phyloP scores from a whole-genome alignment of 1,140 invertebrate genomes.

The Lineus longissimus region DNA sequence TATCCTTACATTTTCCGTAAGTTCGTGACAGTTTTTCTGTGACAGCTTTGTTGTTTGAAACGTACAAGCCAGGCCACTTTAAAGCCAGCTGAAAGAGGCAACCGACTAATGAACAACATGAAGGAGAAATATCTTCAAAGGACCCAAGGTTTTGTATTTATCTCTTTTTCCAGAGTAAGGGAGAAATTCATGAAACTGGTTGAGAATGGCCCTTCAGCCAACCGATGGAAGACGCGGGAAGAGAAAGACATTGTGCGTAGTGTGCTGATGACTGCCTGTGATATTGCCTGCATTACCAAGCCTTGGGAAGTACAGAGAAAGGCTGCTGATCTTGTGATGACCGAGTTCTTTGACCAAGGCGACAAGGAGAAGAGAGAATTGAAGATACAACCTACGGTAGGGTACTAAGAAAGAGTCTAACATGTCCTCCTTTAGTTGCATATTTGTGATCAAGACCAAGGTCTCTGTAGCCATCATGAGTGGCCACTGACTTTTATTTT shows the following conservation, averaged over 20 bases:
- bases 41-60: no score
- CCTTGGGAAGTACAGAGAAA: slow-evolving; percentile 92
- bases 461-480: slow-evolving; percentile 9
- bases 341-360: slow-evolving; percentile 95
- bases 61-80: no score
- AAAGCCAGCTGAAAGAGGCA: slow-evolving; percentile 80
- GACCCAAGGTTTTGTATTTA: no score
- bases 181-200: slow-evolving; percentile 83
- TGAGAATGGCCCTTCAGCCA: slow-evolving; percentile 84
- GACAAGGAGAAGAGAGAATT: slow-evolving; percentile 90
- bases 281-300: slow-evolving; percentile 94
- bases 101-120: slow-evolving; percentile 85
- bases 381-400: slow-evolving; percentile 85
- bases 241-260: slow-evolving; percentile 58
- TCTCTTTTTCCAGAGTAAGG: slow-evolving; percentile 75
- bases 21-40: no score
- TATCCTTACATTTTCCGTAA: slow-evolving; percentile 94
- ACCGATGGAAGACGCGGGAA: slow-evolving; percentile 84
- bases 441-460: slow-evolving; percentile 21
- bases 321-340: slow-evolving; percentile 87
- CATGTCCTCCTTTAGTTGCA: not conserved
- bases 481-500: not conserved
- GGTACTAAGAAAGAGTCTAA: not conserved
- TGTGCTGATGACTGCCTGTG: slow-evolving; percentile 99
- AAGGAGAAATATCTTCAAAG: slow-evolving; percentile 66